phyloP scores from a whole-genome alignment of 1,140 invertebrate genomes.

The Cydia strobilella region DNA sequence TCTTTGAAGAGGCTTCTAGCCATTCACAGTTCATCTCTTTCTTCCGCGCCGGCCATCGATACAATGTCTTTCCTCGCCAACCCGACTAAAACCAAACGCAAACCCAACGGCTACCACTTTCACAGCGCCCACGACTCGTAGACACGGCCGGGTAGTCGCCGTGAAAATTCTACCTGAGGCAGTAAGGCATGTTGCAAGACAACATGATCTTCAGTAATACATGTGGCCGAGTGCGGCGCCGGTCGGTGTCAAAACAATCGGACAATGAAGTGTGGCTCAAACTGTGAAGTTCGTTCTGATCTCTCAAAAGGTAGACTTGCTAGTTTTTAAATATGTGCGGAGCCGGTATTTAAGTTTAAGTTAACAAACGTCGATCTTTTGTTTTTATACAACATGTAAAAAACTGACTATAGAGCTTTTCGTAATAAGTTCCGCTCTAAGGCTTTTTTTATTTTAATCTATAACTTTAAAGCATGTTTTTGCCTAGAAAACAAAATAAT shows the following conservation, averaged over 20 bases:
- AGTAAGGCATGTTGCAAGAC: conserved; percentile 53
- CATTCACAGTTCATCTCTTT: conserved; percentile 66
- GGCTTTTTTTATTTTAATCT: not conserved
- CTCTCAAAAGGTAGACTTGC: conserved; percentile 41
- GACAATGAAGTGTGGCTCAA: conserved; percentile 65
- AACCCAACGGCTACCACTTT: not conserved
- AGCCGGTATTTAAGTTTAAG: conserved; percentile 61
- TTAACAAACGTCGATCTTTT: conserved; percentile 41
- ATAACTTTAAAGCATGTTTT: no score
- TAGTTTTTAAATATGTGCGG: conserved; percentile 36
- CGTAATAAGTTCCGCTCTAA: not conserved
- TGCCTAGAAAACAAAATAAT: not conserved
- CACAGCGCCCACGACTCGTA: not conserved
- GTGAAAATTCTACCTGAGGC: conserved; percentile 68
- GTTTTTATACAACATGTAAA: conserved; percentile 43
- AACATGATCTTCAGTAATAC: conserved; percentile 62
- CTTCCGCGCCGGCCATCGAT: conserved; percentile 53
- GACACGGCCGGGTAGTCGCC: conserved; percentile 51
- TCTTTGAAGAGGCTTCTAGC: conserved; percentile 49
- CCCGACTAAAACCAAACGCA: conserved; percentile 35
- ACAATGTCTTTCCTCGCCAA: conserved; percentile 57
- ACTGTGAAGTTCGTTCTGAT: conserved; percentile 56
- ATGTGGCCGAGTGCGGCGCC: conserved; percentile 52
- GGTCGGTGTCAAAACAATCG: conserved; percentile 35
- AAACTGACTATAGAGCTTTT: conserved; percentile 1